Evolutionary conservation across 1,140 invertebrate genomes (phyloP).

Genomic region (Psix sp.): DNA sequence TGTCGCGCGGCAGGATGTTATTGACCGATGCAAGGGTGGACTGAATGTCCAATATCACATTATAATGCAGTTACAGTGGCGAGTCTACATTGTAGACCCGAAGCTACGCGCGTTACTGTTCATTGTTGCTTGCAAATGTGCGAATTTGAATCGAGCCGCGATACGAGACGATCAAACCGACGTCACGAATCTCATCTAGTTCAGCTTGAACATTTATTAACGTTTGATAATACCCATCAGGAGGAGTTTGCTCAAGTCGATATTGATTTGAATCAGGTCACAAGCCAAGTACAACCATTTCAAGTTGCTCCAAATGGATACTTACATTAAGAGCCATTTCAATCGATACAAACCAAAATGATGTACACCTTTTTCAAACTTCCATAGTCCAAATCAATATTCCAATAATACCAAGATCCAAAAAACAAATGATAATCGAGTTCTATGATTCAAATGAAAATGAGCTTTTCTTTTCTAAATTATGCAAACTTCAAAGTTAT

Average conservation of each 20-base stretch:
- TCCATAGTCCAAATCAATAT: too few species aligned
- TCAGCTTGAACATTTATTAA: slow-evolving; percentile 46
- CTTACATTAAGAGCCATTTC: too few species aligned
- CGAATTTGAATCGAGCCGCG: slow-evolving; percentile 37
- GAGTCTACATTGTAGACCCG: slow-evolving; percentile 61
- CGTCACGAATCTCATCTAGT: slow-evolving; percentile 14
- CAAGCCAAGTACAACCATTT: too few species aligned
- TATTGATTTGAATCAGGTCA: too few species aligned
- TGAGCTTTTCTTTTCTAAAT: too few species aligned
- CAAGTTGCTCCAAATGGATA: too few species aligned
- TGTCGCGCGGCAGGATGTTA: slow-evolving; percentile 45
- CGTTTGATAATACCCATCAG: slow-evolving; percentile 38
- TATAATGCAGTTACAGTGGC: slow-evolving; percentile 58
- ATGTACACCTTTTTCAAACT: too few species aligned
- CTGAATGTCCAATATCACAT: slow-evolving; percentile 58
- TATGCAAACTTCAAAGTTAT: too few species aligned
- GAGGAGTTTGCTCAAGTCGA: slow-evolving; percentile 11
- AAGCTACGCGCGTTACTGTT: slow-evolving; percentile 43
- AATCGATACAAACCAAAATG: too few species aligned
- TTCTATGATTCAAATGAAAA: too few species aligned
- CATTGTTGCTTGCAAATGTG: slow-evolving; percentile 45
- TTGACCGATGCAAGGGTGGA: slow-evolving; percentile 54
- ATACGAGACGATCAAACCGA: slow-evolving; percentile 21
- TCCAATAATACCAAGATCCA: too few species aligned
- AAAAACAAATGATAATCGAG: too few species aligned